Percentiles rank a stretch among this genome's conserved stretches.
Conservation (phyloP, 2,113 vertebrate species). For the Entosphenus tridentatus region DNA sequence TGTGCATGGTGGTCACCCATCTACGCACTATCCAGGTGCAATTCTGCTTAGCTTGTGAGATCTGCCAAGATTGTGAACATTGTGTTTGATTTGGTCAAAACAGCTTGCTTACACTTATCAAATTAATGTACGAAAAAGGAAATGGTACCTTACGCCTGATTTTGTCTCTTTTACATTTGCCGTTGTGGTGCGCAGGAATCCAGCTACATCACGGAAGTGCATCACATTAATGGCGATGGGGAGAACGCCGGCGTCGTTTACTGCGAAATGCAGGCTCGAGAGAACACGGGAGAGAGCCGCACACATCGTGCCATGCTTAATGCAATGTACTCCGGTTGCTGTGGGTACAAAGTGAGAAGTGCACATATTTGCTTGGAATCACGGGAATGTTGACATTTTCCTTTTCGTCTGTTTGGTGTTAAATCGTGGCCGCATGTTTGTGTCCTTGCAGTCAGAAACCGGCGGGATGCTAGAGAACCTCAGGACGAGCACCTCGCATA, state of each 20-base stretch:
- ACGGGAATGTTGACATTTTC: neutral
- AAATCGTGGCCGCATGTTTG: neutral
- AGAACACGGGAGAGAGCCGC: slow-evolving; percentile 5
- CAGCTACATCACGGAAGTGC: neutral
- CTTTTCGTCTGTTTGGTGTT: neutral
- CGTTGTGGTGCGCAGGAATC: neutral
- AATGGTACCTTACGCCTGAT: too few relatives aligned
- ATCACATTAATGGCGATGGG: neutral
- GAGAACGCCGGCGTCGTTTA: neutral
- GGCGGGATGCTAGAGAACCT: slow-evolving; percentile 3
- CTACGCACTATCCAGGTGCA: too few relatives aligned
- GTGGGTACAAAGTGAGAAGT: slow-evolving; percentile 2
- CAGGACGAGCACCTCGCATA: neutral
- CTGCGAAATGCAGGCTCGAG: slow-evolving; percentile 1
- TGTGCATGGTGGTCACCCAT: too few relatives aligned
- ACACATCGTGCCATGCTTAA: neutral
- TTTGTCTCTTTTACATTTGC: too few relatives aligned
- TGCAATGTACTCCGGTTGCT: neutral
- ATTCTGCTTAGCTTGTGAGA: too few relatives aligned
- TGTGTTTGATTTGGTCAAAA: too few relatives aligned
- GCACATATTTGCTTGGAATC: neutral
- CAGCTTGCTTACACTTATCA: too few relatives aligned
- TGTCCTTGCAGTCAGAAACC: neutral
- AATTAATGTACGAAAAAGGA: too few relatives aligned
- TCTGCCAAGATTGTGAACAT: too few relatives aligned